These are phyloP conservation scores for Chinchilla lanigera DNA, from an alignment of 2,113 vertebrate species.

Conservation along the genomic window DNA sequence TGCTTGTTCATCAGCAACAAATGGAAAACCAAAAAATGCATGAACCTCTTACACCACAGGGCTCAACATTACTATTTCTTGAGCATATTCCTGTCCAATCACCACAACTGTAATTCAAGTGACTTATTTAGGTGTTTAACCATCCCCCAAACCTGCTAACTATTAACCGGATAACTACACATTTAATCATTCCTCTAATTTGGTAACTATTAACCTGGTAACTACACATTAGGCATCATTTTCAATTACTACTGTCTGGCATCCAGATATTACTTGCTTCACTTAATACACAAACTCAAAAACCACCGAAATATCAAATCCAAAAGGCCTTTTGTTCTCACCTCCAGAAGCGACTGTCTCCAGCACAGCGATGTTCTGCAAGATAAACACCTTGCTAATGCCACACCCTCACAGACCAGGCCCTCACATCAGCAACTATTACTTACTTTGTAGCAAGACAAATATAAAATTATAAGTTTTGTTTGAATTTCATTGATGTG, in stretches of 20 bases:
- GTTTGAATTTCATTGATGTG: background rate
- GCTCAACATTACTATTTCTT: background rate
- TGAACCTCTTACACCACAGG: background rate
- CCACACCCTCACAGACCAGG: background rate
- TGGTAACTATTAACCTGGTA: background rate
- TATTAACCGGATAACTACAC: background rate
- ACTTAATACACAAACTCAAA: background rate
- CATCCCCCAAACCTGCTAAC: background rate
- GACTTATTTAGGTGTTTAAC: background rate
- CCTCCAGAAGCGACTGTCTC: background rate
- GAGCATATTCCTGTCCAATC: background rate
- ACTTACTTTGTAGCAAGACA: background rate
- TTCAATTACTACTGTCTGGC: background rate
- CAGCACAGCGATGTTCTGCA: background rate
- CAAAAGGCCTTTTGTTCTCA: background rate
- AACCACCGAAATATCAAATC: background rate
- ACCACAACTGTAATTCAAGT: background rate
- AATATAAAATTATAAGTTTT: background rate
- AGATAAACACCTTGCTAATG: background rate
- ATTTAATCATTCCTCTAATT: background rate
- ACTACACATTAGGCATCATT: background rate
- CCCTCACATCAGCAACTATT: background rate
- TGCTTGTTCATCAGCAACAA: background rate
- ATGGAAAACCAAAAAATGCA: background rate
- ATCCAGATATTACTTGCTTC: background rate